phyloP scores from a whole-genome alignment of 2,888 invertebrate species.

The Agrilus mali region DNA sequence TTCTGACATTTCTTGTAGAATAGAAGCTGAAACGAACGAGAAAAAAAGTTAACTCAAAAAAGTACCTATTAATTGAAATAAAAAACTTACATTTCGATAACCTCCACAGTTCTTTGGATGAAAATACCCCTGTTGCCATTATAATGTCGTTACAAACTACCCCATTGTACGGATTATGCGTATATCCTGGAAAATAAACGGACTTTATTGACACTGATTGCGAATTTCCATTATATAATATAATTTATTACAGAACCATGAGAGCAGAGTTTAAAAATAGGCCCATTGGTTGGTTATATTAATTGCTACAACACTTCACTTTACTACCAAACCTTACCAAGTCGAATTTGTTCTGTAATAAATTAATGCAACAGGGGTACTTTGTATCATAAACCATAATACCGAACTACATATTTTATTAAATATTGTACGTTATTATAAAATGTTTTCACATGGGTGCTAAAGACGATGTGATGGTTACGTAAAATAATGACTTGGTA shows the following conservation, averaged over 20 bases:
- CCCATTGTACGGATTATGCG: conserved; percentile 95
- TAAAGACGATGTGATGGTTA: too few relatives aligned
- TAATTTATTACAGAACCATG: too few relatives aligned
- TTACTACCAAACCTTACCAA: conserved; percentile 1
- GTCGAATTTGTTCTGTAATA: too few relatives aligned
- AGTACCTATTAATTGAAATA: conserved; percentile 9
- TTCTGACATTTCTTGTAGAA: conserved; percentile 79
- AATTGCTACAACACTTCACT: conserved; percentile 6
- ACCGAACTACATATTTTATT: too few relatives aligned
- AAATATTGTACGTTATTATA: too few relatives aligned
- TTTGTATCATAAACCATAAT: too few relatives aligned
- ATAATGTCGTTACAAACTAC: conserved; percentile 99
- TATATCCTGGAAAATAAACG: conserved; percentile 47
- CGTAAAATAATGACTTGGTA: too few relatives aligned
- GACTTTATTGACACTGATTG: too few relatives aligned
- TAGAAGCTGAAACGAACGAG: conserved; percentile 61
- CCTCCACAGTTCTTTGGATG: conserved; percentile 97
- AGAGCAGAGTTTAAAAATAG: background rate
- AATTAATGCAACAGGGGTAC: too few relatives aligned
- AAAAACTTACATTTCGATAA: conserved; percentile 65
- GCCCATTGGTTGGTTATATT: too few relatives aligned
- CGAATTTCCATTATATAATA: too few relatives aligned
- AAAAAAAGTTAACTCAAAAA: conserved; percentile 11
- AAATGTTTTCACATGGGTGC: too few relatives aligned
- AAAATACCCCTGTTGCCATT: conserved; percentile 98